phyloP scores from a whole-genome alignment of 2,888 invertebrate genomes.

The Phyllotreta cruciferae region DNA sequence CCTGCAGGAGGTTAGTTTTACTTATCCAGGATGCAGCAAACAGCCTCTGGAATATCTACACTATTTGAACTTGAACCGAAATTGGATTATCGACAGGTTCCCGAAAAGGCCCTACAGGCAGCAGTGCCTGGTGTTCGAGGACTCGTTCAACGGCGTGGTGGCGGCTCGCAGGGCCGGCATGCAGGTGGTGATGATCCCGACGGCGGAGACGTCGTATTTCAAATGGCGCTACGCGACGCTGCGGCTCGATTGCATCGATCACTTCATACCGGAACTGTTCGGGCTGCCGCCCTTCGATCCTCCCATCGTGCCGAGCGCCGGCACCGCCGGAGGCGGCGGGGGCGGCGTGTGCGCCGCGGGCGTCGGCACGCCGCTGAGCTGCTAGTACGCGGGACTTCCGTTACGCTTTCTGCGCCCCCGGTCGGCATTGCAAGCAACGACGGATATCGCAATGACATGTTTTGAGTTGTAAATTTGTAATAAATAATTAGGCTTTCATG shows the following conservation, averaged over 20 bases:
- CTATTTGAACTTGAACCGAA: slow-evolving; percentile 40
- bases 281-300: slow-evolving; percentile 70
- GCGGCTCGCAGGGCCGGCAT: slow-evolving; percentile 82
- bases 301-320: neutral
- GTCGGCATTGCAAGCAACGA: no score
- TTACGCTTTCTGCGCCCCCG: no score
- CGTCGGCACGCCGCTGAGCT: no score
- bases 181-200: slow-evolving; percentile 86
- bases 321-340: no score
- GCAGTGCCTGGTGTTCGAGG: slow-evolving; percentile 84
- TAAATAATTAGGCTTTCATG: no score
- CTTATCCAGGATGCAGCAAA: no score
- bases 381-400: no score
- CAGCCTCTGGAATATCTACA: no score
- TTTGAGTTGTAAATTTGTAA: no score
- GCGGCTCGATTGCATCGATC: slow-evolving; percentile 73
- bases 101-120: slow-evolving; percentile 69
- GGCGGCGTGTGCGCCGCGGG: no score
- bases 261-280: slow-evolving; percentile 86
- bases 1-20: slow-evolving; percentile 65
- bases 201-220: slow-evolving; percentile 62
- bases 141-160: slow-evolving; percentile 86
- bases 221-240: slow-evolving; percentile 69
- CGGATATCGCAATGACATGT: no score
- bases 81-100: slow-evolving; percentile 64